Conservation (phyloP, 2,797 vertebrate genomes). For the Pyrrhura leucotis region DNA sequence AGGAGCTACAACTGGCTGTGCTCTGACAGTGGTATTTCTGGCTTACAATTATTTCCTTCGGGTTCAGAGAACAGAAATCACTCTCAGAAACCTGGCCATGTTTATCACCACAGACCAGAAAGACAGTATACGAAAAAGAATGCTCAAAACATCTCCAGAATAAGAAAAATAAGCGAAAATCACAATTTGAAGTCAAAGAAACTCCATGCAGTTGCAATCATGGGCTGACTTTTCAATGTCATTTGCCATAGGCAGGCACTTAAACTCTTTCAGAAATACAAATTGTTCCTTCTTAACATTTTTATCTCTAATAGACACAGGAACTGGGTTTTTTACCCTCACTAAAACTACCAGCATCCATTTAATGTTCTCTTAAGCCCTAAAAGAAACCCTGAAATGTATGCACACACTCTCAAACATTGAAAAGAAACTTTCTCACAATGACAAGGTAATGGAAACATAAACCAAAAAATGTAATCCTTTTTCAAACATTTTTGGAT, state of each 20-base stretch:
- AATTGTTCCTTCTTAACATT: neutral
- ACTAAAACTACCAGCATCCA: neutral
- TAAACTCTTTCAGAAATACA: neutral
- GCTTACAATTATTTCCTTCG: neutral
- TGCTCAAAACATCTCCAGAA: neutral
- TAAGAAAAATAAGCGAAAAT: neutral
- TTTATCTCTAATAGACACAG: neutral
- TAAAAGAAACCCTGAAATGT: neutral
- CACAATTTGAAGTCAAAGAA: neutral
- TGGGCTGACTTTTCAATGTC: neutral
- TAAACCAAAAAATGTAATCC: neutral
- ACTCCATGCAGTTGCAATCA: neutral
- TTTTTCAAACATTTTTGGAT: neutral
- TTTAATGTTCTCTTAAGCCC: neutral
- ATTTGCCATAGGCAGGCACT: neutral
- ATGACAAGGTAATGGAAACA: neutral
- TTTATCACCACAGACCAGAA: neutral
- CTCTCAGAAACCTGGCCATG: neutral
- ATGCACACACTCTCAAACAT: neutral
- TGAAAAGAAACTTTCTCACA: neutral
- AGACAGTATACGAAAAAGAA: neutral
- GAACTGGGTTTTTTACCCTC: neutral
- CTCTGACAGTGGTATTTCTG: neutral
- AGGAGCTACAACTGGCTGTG: neutral
- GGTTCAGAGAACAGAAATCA: neutral